A percentile compares a stretch with the other conserved stretches of the same genome.
Evolutionary conservation across 2,888 invertebrate species (phyloP).

Genomic region (Gastrophysa polygoni): DNA sequence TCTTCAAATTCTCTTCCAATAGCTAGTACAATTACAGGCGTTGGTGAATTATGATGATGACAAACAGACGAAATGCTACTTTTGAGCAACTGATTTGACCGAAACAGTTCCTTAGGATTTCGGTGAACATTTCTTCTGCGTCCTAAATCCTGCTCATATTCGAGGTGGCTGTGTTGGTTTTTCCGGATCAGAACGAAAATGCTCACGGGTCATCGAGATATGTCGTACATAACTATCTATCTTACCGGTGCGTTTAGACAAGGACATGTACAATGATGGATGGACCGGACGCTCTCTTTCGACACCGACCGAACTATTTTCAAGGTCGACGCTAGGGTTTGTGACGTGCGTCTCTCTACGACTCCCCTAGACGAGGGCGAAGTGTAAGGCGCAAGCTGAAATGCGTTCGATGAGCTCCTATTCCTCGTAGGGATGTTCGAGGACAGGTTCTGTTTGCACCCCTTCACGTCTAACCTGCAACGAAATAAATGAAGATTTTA

Average conservation of each 20-base stretch:
- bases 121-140: too few relatives aligned
- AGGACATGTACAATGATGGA: conserved; percentile 70
- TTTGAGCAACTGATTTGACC: too few relatives aligned
- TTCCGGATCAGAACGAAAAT: background rate
- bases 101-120: too few relatives aligned
- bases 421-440: conserved; percentile 59
- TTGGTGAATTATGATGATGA: too few relatives aligned
- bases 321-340: conserved; percentile 75
- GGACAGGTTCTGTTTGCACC: conserved; percentile 58
- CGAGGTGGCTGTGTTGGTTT: too few relatives aligned
- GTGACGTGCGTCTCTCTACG: conserved; percentile 77
- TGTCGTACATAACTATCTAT: conserved; percentile 17
- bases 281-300: conserved; percentile 78
- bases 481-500: background rate
- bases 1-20: too few relatives aligned
- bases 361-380: conserved; percentile 64
- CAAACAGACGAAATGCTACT: too few relatives aligned
- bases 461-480: conserved; percentile 57
- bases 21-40: too few relatives aligned
- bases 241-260: conserved; percentile 61
- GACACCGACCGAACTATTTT: conserved; percentile 86
- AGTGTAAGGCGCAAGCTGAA: conserved; percentile 70
- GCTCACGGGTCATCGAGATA: conserved; percentile 14
- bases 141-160: too few relatives aligned
- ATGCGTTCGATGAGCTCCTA: conserved; percentile 68